Evolutionary conservation across 92 coral and sea anemone genomes (phyloP), one percentile per base, ranked within the genome.

Genomic region (Desmophyllum pertusum): DNA sequence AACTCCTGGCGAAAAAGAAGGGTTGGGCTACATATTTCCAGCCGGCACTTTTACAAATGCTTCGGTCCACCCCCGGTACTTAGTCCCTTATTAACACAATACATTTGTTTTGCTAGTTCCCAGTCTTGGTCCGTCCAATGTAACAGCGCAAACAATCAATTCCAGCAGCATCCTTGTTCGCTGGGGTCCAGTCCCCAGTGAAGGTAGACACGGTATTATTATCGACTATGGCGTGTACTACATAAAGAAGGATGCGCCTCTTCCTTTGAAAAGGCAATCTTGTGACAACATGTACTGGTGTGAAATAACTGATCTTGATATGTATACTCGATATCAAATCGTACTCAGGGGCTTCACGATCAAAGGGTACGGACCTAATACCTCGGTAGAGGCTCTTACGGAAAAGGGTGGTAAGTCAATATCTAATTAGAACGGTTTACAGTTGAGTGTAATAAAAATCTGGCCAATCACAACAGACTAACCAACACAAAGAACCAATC

Each of bases 141-240:
- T 76, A 11, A 46, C 79, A 17, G 92, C 85, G 3, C 72, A 38
- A 43, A 83, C 70, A 51, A 85, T 92, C 1, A 79, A 92, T 29
- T 70, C 79, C 75, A 88, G 83, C 19, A 73, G 85, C 29, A 70
- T 91, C 29, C 9, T 77, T 23, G 33, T 91, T 11, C 53, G 38
- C 41, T 91, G 95, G 95, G 66, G 76, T 9, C 85, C 79, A 19
- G 70, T 91, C 13, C 88, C 92, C 1, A 66, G 31, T 5, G 80
- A 81, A 3, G 81, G 84, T 23, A 69, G 77, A 57, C 25, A 52
- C 76, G 94, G 91, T 71, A 75, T 67, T 18, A 80, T 91, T 19
- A n/a, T 50, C 0, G 92, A 88, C 27, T 91, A 91, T 81, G 30
- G 51, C 4, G 70, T 73, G 14, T 57, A n/a, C 10, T 61, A 70